phyloP scores from a whole-genome alignment of 2,797 vertebrate genomes.

The Chloroceryle inda region DNA sequence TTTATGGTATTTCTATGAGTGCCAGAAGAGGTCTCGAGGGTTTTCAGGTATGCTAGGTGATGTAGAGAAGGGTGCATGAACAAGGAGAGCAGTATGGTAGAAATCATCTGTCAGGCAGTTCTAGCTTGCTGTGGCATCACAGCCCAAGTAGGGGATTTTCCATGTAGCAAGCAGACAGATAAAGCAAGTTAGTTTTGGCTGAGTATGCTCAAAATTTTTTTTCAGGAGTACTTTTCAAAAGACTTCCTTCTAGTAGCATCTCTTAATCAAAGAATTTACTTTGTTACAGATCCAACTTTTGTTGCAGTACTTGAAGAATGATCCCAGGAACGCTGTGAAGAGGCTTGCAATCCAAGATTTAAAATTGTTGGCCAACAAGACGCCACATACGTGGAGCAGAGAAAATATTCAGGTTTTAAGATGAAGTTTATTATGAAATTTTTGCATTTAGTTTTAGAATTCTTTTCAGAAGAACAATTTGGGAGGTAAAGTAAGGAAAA shows the following conservation, averaged over 20 bases:
- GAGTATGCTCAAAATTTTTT: neutral
- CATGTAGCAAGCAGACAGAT: neutral
- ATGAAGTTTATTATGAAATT: neutral
- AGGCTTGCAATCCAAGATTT: conserved; percentile 92
- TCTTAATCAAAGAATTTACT: neutral
- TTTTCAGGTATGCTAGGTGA: neutral
- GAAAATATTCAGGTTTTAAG: conserved; percentile 93
- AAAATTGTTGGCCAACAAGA: conserved; percentile 93
- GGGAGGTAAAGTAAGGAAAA: neutral
- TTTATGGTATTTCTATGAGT: neutral
- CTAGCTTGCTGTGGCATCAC: neutral
- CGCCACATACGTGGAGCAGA: conserved; percentile 95
- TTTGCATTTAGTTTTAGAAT: neutral
- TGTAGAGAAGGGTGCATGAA: neutral
- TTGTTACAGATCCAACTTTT: conserved; percentile 90
- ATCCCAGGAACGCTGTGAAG: conserved; percentile 95
- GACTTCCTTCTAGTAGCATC: neutral
- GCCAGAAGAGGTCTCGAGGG: neutral
- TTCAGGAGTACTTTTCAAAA: neutral
- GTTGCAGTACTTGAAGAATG: conserved; percentile 93
- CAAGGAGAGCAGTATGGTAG: neutral
- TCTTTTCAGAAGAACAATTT: neutral
- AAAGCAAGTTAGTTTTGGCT: neutral
- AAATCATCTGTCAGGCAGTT: neutral
- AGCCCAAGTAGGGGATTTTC: neutral